phyloP scores from a whole-genome alignment of 2,113 vertebrate genomes.

The Mobula hypostoma region DNA sequence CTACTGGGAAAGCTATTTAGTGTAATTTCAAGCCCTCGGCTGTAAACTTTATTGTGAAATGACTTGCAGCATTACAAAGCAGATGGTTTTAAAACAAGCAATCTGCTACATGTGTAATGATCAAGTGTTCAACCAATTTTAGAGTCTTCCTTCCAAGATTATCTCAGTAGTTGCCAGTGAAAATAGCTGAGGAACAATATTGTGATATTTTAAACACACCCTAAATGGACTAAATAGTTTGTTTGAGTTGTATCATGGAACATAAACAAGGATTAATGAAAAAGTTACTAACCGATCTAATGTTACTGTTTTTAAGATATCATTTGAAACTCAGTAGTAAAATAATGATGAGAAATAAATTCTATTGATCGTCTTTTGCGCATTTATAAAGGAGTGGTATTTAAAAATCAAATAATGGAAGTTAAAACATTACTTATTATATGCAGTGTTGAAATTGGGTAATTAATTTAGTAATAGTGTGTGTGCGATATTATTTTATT shows the following conservation, averaged over 20 bases:
- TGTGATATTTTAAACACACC: background rate
- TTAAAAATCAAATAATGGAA: background rate
- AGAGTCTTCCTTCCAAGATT: background rate
- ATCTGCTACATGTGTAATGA: background rate
- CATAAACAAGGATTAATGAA: background rate
- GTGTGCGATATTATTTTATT: background rate
- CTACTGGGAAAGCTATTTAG: background rate
- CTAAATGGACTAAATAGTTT: background rate
- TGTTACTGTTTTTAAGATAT: background rate
- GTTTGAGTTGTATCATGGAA: background rate
- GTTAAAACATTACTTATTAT: background rate
- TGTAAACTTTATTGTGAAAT: conserved; percentile 12
- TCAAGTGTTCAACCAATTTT: conserved; percentile 6
- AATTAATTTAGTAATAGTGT: background rate
- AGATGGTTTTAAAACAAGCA: conserved; percentile 18
- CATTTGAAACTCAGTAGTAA: background rate
- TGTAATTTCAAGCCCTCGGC: background rate
- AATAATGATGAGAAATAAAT: background rate
- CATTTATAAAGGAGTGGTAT: background rate
- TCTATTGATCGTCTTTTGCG: background rate
- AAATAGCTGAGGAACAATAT: background rate
- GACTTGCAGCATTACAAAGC: background rate
- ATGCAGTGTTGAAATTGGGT: background rate
- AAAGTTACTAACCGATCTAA: background rate
- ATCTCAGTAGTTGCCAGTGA: background rate